Base-by-base conservation (phyloP, 92 coral and sea anemone genomes). In the Porites lobata region DNA sequence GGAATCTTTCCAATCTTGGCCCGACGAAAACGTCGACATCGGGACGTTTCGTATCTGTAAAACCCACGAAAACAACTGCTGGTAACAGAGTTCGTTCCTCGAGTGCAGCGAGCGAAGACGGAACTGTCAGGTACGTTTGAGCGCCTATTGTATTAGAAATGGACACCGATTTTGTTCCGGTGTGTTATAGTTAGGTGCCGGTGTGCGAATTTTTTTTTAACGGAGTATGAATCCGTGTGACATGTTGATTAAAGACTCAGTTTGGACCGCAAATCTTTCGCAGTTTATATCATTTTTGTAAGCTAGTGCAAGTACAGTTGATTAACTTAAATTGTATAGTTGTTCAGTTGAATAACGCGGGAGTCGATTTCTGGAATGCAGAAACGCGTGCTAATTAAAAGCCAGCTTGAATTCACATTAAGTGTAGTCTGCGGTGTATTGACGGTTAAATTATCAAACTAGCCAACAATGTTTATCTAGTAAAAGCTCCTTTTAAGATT, bases 101-200 rank as follows among this genome's bases (percentile, higher is more conserved):
- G 12, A 95, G 98, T 69, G 81, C 98, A 15, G 86, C 84, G 21
- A 95, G 98, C 77, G 98, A 95, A 75, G 98, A 95, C 68, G 98
- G 98, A 0, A 71, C 86, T 10, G 57, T 83, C 8, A 90, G 92
- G 96, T 92, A 86, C 9, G 52, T 6, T 13, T 50, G 50, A 80
- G 17, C 66, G 75, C 54, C 15, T 52, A 50, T 51, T 14, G 52
- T 19, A 67, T 47, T 54, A 14, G 18, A 24, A 10, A 56, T 22
- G 18, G n/a, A 24, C 50, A 73, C 11, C 58, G 58, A 26, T 76
- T 64, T 20, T 18, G n/a, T 47, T 17, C 58, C 5, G 19, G 1
- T 24, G 29, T 62, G 9, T 50, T 8, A 6, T 7, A 7, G 66
- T 18, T 15, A 62, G 72, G 26, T 8, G 43, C 47, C 50, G 32